Evolutionary conservation across 2,888 invertebrate species (phyloP), one percentile per base, ranked within the genome.

Genomic region (Drosophila vallismaia): DNA sequence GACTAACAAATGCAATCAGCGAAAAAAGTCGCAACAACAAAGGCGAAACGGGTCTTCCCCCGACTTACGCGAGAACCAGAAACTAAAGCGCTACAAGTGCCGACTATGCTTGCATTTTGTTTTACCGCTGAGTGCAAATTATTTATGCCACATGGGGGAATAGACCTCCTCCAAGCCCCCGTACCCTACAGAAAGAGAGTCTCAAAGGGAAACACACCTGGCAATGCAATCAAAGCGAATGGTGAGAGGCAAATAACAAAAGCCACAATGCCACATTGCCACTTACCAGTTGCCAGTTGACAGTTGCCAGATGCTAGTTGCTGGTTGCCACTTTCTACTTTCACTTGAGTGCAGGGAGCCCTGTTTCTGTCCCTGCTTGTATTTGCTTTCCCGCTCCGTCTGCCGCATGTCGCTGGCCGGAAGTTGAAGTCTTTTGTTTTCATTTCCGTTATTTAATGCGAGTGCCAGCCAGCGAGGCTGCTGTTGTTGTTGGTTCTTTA

Each of bases 391-490:
- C 36, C 24, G 46, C 33, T 48, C 6, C 50, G 49, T 57, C 52
- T 59, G 28, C 28, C 28, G 28, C 28, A 4, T 28, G 48, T 53
- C 33, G 48, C 57, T 51, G 52, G 36, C 74, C 88, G 88, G 88
- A 87, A 83, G 79, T 88, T 75, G 75, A 86, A 79, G 83, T 81
- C 87, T 81, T 87, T 88, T 87, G 88, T 88, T 87, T 87, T 83
- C 81, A 87, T 87, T 87, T 88, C 88, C 87, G 86, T 87, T 87
- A 79, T 87, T 87, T 85, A 88, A 88, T 87, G 83, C 86, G 83
- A 79, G 80, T 77, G 73, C 63, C 85, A 74, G 64, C 52, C 66
- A 33, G 38, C 45, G 19, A 71, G 74, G 71, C 66, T 76, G 60
- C 56, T 73, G 59, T 54, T 54, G 64, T 74, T 75, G 71, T 64